phyloP scores from a whole-genome alignment of 2,888 invertebrate species.

The Cryptops parisi region DNA sequence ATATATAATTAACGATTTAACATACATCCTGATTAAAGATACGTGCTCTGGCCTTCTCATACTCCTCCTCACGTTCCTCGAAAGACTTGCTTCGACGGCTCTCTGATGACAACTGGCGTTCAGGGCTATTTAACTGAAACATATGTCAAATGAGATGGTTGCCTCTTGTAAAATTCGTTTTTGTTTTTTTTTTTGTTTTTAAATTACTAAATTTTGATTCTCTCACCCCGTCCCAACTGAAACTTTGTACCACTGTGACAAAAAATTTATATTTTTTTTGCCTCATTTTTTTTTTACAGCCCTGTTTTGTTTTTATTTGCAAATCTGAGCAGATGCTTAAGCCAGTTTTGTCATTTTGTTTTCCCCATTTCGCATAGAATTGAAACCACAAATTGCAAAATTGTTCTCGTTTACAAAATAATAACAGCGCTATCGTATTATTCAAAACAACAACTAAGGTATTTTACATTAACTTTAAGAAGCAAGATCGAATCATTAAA shows the following conservation, averaged over 20 bases:
- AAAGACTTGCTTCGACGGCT: slow-evolving; percentile 65
- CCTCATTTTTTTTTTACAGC: neutral
- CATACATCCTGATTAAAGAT: slow-evolving; percentile 55
- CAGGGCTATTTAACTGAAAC: slow-evolving; percentile 38
- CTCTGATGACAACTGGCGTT: slow-evolving; percentile 45
- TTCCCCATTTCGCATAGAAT: no score
- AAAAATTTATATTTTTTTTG: slow-evolving; percentile 3
- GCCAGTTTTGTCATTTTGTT: slow-evolving; percentile 2
- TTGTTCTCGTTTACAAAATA: no score
- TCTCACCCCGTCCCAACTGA: neutral
- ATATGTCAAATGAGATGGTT: slow-evolving; percentile 9
- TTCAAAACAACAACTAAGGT: neutral
- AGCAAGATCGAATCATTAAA: no score
- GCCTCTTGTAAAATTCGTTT: no score
- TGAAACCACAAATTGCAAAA: no score
- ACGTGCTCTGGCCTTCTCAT: slow-evolving; percentile 65
- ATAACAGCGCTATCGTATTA: neutral
- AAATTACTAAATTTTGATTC: neutral
- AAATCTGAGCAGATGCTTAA: neutral
- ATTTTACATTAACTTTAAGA: no score
- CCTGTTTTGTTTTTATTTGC: slow-evolving; percentile 6
- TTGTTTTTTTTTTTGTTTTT: slow-evolving; percentile 7
- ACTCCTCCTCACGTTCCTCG: slow-evolving; percentile 82
- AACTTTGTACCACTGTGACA: slow-evolving; percentile 14
- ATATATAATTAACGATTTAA: slow-evolving; percentile 12